Base-by-base conservation (phyloP, 2,797 vertebrate genomes). In the Ambastaia sidthimunki region DNA sequence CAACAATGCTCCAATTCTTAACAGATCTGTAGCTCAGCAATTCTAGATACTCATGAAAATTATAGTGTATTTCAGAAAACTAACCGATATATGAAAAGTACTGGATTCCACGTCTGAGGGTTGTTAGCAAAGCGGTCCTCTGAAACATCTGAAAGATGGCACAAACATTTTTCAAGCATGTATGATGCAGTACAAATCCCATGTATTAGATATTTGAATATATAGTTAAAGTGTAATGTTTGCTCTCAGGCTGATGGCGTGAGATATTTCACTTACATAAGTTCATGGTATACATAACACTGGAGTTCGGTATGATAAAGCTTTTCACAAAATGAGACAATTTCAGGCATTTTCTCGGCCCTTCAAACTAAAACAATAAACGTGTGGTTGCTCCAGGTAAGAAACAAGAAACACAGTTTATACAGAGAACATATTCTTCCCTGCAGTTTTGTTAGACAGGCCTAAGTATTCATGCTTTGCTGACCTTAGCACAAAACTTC, bases 121-220 rank as follows among this genome's bases (percentile, higher is more conserved):
- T 89, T 90, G 92, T 91, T 93, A 85, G 87, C 91, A 92, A 91
- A 93, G 92, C 91, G 90, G 80, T 87, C 86, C 54, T 83, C n/a
- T 50, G 28, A 78, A 78, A 62, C 25, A 37, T 76, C 28, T 47
- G 90, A 91, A 92, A 88, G 89, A 89, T 92, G 47, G 47, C 68
- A 19, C 76, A 71, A 54, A 77, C 44, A 69, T 75, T 72, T 67
- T 72, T 57, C 74, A 81, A 88, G 85, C 86, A 86, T 28, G 67
- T 74, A 59, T 71, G 19, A 59, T 62, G 76, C 25, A 2, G 37
- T 70, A 68, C 66, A 80, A 69, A 80, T 72, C 47, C 47, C 60
- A 50, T 62, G 55, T 71, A 54, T 78, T 72, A 76, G 68, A 71
- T 85, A 74, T 65, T 80, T 77, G 80, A 74, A 54, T 59, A 76